A percentile compares a stretch with the other conserved stretches of the same genome.
These are phyloP conservation scores for Physocephala rufipes DNA, from an alignment of 2,888 invertebrate species.

Conservation along the genomic window DNA sequence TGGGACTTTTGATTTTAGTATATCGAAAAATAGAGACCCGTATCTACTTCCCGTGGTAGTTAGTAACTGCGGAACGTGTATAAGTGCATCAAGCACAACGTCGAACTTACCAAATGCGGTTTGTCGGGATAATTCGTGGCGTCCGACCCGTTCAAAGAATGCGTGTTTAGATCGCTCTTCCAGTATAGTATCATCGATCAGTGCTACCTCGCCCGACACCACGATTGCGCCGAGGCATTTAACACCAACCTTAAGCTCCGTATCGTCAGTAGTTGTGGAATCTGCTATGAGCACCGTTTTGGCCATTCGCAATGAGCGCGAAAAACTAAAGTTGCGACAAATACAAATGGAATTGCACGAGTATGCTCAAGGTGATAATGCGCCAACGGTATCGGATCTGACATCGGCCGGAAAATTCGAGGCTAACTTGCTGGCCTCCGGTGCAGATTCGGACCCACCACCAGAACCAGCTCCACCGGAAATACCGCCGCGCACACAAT, in stretches of 20 bases:
- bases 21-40: constrained; percentile 54
- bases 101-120: constrained; percentile 41
- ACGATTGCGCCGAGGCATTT: constrained; percentile 45
- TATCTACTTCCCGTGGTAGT: neutral
- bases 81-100: constrained; percentile 57
- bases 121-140: constrained; percentile 55
- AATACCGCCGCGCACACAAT: constrained; percentile 86
- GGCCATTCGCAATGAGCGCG: constrained; percentile 53
- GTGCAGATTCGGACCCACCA: constrained; percentile 72
- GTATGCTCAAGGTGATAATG: constrained; percentile 47
- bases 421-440: constrained; percentile 43
- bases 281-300: constrained; percentile 41
- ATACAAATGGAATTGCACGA: constrained; percentile 55
- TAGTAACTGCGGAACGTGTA: constrained; percentile 41
- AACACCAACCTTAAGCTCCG: constrained; percentile 39
- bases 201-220: constrained; percentile 66
- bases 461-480: constrained; percentile 88
- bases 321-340: constrained; percentile 53
- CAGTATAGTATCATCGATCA: constrained; percentile 71
- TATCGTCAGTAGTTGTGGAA: constrained; percentile 44
- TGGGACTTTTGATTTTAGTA: constrained; percentile 47
- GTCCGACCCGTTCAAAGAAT: constrained; percentile 54
- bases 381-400: constrained; percentile 33
- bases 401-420: constrained; percentile 27
- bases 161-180: constrained; percentile 65